Percentiles rank a stretch among this genome's conserved stretches.
Conservation (phyloP, 2,797 vertebrate species). For the Pteropus rufus region DNA sequence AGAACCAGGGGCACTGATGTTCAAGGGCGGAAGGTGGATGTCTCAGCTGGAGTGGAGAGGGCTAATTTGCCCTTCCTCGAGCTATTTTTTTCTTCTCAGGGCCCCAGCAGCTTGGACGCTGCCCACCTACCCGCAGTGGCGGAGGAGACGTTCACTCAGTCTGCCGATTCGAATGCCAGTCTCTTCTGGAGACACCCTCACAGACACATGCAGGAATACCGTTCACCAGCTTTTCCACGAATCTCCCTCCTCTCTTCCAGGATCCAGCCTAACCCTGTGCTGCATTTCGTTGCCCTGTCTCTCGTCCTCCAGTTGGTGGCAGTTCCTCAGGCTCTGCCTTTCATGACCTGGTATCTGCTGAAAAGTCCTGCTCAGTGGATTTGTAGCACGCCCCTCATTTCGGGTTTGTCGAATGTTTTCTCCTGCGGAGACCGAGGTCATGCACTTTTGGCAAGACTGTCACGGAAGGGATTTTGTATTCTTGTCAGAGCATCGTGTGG, state of each 20-base stretch:
- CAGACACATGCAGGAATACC: no score
- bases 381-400: not conserved
- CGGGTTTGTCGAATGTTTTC: not conserved
- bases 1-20: no score
- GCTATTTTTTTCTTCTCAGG: no score
- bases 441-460: not conserved
- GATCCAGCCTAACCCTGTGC: not conserved
- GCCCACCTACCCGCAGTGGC: no score
- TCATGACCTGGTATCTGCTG: not conserved
- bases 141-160: no score
- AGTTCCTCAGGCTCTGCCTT: not conserved
- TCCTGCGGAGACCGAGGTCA: not conserved
- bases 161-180: no score
- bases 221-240: not conserved
- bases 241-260: not conserved
- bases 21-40: no score
- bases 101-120: no score
- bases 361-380: not conserved
- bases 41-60: no score
- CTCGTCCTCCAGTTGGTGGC: not conserved
- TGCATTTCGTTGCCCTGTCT: not conserved
- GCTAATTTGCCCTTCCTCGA: no score
- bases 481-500: not conserved
- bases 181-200: no score
- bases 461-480: not conserved